A percentile compares a stretch with the other conserved stretches of the same genome.
phyloP scores from a whole-genome alignment of 2,888 invertebrate species.

The Mythimna albipuncta region DNA sequence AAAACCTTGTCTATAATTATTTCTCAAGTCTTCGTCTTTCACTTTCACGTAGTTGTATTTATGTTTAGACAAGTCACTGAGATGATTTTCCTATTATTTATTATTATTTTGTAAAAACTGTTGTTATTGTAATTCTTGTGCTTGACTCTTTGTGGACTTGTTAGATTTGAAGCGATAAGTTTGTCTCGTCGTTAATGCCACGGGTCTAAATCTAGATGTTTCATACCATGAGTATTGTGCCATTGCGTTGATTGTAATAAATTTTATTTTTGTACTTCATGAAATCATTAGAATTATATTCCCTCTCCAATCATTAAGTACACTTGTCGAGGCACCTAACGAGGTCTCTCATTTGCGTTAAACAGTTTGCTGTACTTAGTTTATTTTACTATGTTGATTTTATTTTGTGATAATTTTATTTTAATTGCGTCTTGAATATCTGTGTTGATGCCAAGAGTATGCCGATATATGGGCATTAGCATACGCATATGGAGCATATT shows the following conservation, averaged over 20 bases:
- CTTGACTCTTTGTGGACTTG: slow-evolving; percentile 39
- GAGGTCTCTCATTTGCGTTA: slow-evolving; percentile 39
- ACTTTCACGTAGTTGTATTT: slow-evolving; percentile 55
- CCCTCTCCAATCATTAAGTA: slow-evolving; percentile 51
- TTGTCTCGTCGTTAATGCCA: slow-evolving; percentile 12
- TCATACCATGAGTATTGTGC: slow-evolving; percentile 64
- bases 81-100: slow-evolving; percentile 45
- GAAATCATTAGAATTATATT: slow-evolving; percentile 69
- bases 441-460: slow-evolving; percentile 19
- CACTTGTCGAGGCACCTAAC: slow-evolving; percentile 35
- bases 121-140: slow-evolving; percentile 45
- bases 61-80: slow-evolving; percentile 52
- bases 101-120: slow-evolving; percentile 47
- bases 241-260: slow-evolving; percentile 73
- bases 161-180: slow-evolving; percentile 10
- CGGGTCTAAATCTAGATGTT: slow-evolving; percentile 35
- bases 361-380: slow-evolving; percentile 56
- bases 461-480: background rate
- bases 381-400: slow-evolving; percentile 36
- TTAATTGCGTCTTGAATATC: slow-evolving; percentile 8
- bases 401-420: slow-evolving; percentile 48
- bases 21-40: slow-evolving; percentile 60
- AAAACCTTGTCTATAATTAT: slow-evolving; percentile 32
- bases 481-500: slow-evolving; percentile 33
- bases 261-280: slow-evolving; percentile 74